Percentiles rank a stretch among this genome's conserved stretches.
Evolutionary conservation across 2,113 vertebrate species (phyloP).

Genomic region (Dasypus novemcinctus): DNA sequence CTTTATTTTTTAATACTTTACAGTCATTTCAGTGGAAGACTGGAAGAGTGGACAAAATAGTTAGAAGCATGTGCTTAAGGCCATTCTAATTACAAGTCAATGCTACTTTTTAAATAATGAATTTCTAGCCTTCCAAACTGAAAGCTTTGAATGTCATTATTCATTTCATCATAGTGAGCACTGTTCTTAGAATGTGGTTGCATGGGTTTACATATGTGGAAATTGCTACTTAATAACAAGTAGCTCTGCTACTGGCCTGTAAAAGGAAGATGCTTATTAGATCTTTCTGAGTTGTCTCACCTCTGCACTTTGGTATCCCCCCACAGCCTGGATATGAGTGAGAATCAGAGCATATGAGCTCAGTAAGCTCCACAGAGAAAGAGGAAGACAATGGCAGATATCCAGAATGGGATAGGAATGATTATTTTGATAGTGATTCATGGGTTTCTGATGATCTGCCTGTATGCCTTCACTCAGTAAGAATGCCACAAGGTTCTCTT

Average conservation of each 20-base stretch:
- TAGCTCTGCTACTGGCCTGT: neutral
- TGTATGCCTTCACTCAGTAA: slow-evolving; percentile 33
- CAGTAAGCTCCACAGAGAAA: neutral
- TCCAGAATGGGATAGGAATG: neutral
- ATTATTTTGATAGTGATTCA: neutral
- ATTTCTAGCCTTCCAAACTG: neutral
- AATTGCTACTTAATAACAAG: slow-evolving; percentile 6
- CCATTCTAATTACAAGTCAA: neutral
- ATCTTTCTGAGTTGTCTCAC: neutral
- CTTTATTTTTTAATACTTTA: neutral
- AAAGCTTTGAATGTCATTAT: neutral
- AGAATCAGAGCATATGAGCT: neutral
- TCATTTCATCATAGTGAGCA: slow-evolving; percentile 39
- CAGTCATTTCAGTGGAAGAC: slow-evolving; percentile 45
- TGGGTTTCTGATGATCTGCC: neutral
- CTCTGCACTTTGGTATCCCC: neutral
- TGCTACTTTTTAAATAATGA: slow-evolving; percentile 29
- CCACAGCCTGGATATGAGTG: neutral
- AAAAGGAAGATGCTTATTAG: neutral
- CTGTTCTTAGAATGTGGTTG: slow-evolving; percentile 13
- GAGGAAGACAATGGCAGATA: neutral
- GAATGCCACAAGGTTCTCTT: neutral
- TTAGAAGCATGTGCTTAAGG: slow-evolving; percentile 1
- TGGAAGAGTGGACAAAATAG: neutral
- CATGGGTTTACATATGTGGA: neutral